A percentile compares a stretch with the other conserved stretches of the same genome.
Conservation (phyloP, 2,113 vertebrate species). For the Phaethon lepturus region DNA sequence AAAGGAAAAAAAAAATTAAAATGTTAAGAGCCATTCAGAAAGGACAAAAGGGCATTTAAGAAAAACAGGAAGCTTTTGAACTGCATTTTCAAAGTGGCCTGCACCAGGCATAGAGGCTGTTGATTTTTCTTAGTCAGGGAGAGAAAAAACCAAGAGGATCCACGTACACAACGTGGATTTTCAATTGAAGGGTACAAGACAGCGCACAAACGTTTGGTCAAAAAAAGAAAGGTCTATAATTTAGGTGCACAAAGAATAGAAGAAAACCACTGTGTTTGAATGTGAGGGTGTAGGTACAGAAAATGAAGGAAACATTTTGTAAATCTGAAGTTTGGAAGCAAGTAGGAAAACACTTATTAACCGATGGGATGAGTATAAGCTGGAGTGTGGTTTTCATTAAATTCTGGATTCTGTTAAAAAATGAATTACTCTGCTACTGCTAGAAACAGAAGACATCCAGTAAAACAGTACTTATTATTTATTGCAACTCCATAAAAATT, state of each 20-base stretch:
- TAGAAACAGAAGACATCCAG: neutral
- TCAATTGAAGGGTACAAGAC: neutral
- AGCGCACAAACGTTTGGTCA: neutral
- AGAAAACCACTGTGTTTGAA: fast-evolving
- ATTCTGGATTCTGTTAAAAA: neutral
- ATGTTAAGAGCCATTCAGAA: neutral
- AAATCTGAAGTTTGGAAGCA: neutral
- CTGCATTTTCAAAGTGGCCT: neutral
- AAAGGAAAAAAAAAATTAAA: neutral
- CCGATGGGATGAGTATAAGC: neutral
- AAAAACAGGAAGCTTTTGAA: neutral
- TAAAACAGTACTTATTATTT: neutral
- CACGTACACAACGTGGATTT: neutral
- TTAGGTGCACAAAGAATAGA: neutral
- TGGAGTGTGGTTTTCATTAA: neutral
- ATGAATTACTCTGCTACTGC: neutral
- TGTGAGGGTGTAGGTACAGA: neutral
- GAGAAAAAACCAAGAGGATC: neutral
- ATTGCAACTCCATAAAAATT: neutral
- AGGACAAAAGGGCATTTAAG: neutral
- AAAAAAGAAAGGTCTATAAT: neutral
- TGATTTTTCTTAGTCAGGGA: neutral
- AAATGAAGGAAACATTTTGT: neutral
- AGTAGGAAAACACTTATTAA: neutral
- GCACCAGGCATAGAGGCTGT: neutral